phyloP scores from a whole-genome alignment of 1,140 invertebrate genomes.

The Archivesica marissinica region DNA sequence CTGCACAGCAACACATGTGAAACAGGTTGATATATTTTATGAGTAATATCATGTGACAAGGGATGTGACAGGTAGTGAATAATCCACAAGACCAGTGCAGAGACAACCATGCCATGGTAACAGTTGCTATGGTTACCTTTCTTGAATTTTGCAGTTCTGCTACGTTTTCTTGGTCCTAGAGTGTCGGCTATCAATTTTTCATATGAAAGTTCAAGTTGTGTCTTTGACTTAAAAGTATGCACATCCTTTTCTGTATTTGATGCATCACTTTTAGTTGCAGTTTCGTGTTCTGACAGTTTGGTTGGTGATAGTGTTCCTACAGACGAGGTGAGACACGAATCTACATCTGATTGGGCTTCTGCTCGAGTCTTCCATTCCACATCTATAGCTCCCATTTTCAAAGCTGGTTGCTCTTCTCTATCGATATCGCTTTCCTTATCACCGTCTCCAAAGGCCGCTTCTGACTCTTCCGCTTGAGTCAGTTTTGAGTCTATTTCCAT shows the following conservation, averaged over 20 bases:
- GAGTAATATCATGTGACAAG: not conserved
- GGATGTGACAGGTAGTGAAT: not conserved
- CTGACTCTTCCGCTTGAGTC: not conserved
- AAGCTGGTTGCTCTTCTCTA: not conserved
- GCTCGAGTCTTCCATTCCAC: not conserved
- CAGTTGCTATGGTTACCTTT: constrained; percentile 26
- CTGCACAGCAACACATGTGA: not conserved
- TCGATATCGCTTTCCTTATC: not conserved
- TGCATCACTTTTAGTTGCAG: not conserved
- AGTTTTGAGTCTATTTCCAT: not conserved
- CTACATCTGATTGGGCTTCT: constrained; percentile 17
- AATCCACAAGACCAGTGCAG: constrained; percentile 3
- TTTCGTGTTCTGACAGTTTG: not conserved
- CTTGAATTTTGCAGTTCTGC: not conserved
- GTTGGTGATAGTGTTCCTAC: not conserved
- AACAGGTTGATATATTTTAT: not conserved
- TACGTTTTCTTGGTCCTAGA: not conserved
- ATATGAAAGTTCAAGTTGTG: not conserved
- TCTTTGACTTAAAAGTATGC: not conserved
- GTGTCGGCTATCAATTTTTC: not conserved
- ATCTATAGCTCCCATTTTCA: not conserved
- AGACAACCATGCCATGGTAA: constrained; percentile 12
- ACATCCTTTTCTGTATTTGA: not conserved
- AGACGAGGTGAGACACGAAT: constrained; percentile 25
- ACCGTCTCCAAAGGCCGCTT: not conserved